Evolutionary conservation across 2,888 invertebrate species (phyloP).

Genomic region (Dicranocentrus wangi): DNA sequence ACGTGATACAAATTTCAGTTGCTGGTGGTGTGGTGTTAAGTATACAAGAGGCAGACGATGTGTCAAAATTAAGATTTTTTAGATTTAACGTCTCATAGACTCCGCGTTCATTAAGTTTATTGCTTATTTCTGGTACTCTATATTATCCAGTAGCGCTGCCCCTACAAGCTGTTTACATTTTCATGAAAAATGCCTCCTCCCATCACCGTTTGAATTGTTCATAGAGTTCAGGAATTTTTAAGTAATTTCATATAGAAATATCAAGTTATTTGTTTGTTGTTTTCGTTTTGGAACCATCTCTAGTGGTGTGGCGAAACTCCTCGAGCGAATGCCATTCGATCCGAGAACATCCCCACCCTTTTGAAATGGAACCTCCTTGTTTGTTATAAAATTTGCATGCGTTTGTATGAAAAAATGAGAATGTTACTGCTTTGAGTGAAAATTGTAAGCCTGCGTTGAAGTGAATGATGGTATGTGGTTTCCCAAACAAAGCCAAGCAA

Average conservation of each 20-base stretch:
- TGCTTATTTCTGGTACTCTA: slow-evolving; percentile 5
- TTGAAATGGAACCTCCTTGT: no score
- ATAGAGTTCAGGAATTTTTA: background rate
- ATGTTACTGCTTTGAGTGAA: background rate
- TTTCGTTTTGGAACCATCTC: background rate
- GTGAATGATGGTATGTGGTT: background rate
- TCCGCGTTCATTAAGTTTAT: background rate
- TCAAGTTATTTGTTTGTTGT: background rate
- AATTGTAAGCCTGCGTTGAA: background rate
- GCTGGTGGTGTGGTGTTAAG: no score
- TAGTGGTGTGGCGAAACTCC: no score
- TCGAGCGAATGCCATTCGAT: no score
- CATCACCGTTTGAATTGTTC: background rate
- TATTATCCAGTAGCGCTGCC: background rate
- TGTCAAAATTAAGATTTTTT: background rate
- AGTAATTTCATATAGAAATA: background rate
- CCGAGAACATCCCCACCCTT: no score
- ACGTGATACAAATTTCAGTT: slow-evolving; percentile 3
- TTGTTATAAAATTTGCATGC: no score
- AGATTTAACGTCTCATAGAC: background rate
- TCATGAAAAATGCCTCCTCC: background rate
- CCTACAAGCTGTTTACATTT: background rate
- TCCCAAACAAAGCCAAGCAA: background rate
- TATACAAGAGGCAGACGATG: no score
- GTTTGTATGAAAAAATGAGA: background rate